Evolutionary conservation across 2,797 vertebrate genomes (phyloP), one percentile per base, ranked within the genome.

Genomic region (Coreius guichenoti): DNA sequence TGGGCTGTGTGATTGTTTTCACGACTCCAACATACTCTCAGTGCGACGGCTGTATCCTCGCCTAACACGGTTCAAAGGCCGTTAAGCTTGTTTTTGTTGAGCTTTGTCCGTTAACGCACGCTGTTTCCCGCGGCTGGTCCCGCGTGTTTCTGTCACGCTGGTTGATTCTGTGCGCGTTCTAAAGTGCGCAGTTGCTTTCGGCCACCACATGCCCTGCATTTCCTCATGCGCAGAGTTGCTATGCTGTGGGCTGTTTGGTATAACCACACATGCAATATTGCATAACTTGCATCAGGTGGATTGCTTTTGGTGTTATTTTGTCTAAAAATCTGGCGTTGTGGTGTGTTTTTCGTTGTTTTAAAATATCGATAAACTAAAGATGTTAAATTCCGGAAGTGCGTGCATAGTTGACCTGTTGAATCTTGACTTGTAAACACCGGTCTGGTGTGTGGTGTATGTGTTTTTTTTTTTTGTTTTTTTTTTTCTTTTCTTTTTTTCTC

Each of bases 151-250:
- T 14, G 26, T 84, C 82, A 43, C 45, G 54, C 84, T 70, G 68
- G 49, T 77, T 84, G 85, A 39, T 75, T 47, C 45, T 80, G 73
- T 39, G 79, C 51, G 76, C 33, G n/a, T 61, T 23, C 16, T 33
- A 36, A 86, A 77, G 78, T 84, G 78, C 81, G 78, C 79, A 79
- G 83, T 87, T 82, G 3, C 56, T 74, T 78, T 12, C 63, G n/a
- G 63, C 63, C 43, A 31, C 67, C 45, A 56, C 51, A 77, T 67
- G 31, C 47, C 45, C 56, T 65, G 73, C 33, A 72, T 75, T 80
- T 78, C 58, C 80, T 67, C 69, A 33, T 83, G 29, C 56, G 31
- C 67, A 4, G 68, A 70, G 23, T 11, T 58, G 33, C 45, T 72
- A 14, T 13, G 14, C 29, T 9, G 39, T 80, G 36, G 43, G 16